Percentiles rank a stretch among this genome's conserved stretches.
phyloP scores from a whole-genome alignment of 2,113 vertebrate genomes.

The Bubo bubo region DNA sequence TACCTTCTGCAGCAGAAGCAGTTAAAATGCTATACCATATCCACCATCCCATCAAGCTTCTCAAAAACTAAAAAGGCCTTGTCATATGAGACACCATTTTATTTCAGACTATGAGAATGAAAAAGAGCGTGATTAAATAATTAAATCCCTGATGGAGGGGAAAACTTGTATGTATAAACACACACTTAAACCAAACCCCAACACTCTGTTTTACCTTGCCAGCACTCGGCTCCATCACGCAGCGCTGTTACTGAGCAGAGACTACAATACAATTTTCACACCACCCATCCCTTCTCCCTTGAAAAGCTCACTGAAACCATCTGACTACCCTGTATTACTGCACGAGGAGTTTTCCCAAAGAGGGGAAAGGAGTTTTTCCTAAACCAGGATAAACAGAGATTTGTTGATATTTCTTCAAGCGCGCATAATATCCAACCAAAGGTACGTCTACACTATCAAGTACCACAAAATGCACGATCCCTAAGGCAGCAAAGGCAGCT shows the following conservation, averaged over 20 bases:
- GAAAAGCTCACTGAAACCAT: neutral
- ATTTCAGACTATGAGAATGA: neutral
- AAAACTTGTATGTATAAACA: neutral
- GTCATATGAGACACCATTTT: neutral
- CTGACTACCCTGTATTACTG: neutral
- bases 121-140: neutral
- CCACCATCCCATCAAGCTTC: neutral
- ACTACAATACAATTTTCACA: neutral
- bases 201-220: neutral
- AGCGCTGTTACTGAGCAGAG: neutral
- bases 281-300: neutral
- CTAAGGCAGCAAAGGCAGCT: neutral
- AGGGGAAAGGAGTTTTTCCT: neutral
- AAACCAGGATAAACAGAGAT: neutral
- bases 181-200: neutral
- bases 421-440: neutral
- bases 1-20: neutral
- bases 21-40: neutral
- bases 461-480: fast-evolving
- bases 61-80: neutral
- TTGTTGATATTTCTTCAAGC: neutral
- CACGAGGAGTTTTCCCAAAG: neutral
- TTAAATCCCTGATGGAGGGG: neutral
- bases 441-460: fast-evolving
- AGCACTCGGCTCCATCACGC: fast-evolving